A percentile compares a stretch with the other conserved stretches of the same genome.
phyloP scores from a whole-genome alignment of 92 coral and sea anemone species.

The Montipora capitata region DNA sequence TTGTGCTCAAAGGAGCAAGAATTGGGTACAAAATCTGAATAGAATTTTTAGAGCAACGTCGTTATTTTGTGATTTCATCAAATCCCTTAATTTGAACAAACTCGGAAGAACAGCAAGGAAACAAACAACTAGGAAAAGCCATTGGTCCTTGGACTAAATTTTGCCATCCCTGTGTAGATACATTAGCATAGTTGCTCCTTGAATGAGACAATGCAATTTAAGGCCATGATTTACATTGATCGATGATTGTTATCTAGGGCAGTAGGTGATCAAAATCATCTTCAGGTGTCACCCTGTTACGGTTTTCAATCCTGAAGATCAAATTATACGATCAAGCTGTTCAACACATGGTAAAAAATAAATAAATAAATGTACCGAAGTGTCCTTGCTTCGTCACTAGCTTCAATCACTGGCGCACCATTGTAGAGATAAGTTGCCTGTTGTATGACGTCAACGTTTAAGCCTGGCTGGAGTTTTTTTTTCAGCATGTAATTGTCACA shows the following conservation, averaged over 20 bases:
- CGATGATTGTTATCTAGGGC: too few species aligned
- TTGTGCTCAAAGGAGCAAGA: not conserved
- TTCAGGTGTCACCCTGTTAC: too few species aligned
- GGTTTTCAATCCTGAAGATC: not conserved
- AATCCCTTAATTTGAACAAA: too few species aligned
- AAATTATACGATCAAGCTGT: not conserved
- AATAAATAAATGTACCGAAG: not conserved
- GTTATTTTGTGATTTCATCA: too few species aligned
- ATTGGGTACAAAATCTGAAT: not conserved
- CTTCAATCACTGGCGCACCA: constrained; percentile 33
- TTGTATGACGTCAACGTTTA: not conserved
- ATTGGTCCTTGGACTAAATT: too few species aligned
- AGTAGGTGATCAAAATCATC: too few species aligned
- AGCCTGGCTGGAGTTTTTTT: constrained; percentile 19
- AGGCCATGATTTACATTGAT: too few species aligned
- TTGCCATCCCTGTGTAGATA: too few species aligned
- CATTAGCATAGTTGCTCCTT: too few species aligned
- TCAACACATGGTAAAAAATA: not conserved
- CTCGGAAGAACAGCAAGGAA: too few species aligned
- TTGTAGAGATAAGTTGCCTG: not conserved
- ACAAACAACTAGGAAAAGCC: too few species aligned
- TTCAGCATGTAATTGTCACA: constrained; percentile 20
- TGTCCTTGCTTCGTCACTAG: constrained; percentile 44
- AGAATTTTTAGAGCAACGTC: not conserved
- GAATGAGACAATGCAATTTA: too few species aligned